Percentiles rank a stretch among this genome's conserved stretches.
Conservation (phyloP, 1,140 invertebrate species). For the Sminthurides bifidus region DNA sequence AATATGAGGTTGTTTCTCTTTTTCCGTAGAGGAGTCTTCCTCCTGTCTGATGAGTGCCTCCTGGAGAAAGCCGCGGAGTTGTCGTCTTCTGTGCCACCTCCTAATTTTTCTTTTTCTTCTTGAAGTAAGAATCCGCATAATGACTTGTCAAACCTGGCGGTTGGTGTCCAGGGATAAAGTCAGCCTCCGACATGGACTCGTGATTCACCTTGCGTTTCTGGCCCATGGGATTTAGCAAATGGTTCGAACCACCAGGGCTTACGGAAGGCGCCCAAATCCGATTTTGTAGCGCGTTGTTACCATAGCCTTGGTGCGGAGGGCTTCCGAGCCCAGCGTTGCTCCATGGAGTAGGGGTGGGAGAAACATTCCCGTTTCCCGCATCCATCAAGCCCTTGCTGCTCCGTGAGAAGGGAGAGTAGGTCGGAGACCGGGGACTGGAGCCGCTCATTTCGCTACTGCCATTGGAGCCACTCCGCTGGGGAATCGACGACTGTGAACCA, state of each 20-base stretch:
- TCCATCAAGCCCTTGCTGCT: constrained; percentile 28
- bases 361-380: constrained; percentile 32
- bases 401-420: constrained; percentile 29
- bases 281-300: constrained; percentile 22
- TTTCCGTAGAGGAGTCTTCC: too few species aligned
- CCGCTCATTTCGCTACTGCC: constrained; percentile 32
- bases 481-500: constrained; percentile 14
- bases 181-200: constrained; percentile 18
- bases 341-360: constrained; percentile 30
- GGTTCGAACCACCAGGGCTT: constrained; percentile 22
- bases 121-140: constrained; percentile 45
- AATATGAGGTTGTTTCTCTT: too few species aligned
- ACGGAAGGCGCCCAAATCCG: constrained; percentile 31
- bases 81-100: neutral
- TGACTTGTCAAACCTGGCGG: constrained; percentile 47
- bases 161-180: constrained; percentile 40
- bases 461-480: constrained; percentile 31
- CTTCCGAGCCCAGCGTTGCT: constrained; percentile 31
- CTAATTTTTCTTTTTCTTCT: constrained; percentile 39
- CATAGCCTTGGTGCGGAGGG: constrained; percentile 28
- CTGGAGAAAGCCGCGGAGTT: too few species aligned
- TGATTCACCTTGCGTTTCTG: constrained; percentile 42
- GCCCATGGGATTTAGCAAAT: constrained; percentile 36
- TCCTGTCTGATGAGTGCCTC: too few species aligned
- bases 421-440: constrained; percentile 22